Percentiles rank a stretch among this genome's conserved stretches.
Evolutionary conservation across 2,113 vertebrate species (phyloP).

Genomic region (Stomatorhinus ivindoensis): DNA sequence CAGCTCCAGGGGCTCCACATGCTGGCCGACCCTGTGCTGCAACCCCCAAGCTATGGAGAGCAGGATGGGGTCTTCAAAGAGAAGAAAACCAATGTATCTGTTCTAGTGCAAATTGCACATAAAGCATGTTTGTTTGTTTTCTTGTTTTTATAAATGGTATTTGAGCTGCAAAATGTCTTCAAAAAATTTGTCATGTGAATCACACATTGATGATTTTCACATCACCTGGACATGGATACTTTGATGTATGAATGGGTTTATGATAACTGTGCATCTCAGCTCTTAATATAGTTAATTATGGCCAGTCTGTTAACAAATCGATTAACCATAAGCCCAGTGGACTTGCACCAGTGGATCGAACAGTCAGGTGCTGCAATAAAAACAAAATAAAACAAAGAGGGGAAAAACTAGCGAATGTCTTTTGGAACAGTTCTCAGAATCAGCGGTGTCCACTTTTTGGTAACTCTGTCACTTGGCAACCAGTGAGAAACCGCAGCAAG

Average conservation of each 20-base stretch:
- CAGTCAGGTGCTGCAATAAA: constrained; percentile 2
- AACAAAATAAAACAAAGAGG: background rate
- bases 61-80: no score
- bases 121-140: no score
- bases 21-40: no score
- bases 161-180: constrained; percentile 20
- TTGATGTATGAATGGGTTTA: background rate
- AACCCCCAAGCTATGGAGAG: no score
- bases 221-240: background rate
- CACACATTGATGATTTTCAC: background rate
- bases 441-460: background rate
- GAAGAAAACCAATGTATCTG: no score
- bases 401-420: background rate
- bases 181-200: background rate
- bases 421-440: background rate
- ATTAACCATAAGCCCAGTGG: constrained; percentile 13
- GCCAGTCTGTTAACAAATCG: constrained; percentile 5
- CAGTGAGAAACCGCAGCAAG: background rate
- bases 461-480: background rate
- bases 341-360: background rate
- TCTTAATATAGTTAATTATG: background rate
- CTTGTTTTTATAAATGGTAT: constrained; percentile 1
- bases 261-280: background rate
- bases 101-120: no score
- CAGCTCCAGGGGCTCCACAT: no score